Evolutionary conservation across 1,140 invertebrate species (phyloP).

Genomic region (Cyphomyrmex costatus): DNA sequence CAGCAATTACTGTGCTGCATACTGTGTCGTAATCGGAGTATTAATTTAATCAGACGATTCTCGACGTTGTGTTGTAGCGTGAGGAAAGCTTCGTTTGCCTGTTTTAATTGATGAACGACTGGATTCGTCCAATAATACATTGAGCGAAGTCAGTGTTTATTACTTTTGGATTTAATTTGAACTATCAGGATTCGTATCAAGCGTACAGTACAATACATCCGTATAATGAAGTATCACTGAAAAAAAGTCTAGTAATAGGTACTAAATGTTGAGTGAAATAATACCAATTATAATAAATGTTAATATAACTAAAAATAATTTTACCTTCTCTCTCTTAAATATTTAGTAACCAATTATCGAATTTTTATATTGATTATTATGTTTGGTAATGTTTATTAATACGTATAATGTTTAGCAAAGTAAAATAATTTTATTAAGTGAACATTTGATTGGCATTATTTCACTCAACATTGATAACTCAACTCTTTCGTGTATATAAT

Average conservation of each 20-base stretch:
- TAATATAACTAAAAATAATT: too few relatives aligned
- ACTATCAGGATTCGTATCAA: not conserved
- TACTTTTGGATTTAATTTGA: not conserved
- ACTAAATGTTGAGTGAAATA: too few relatives aligned
- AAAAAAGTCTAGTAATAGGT: too few relatives aligned
- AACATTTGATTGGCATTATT: too few relatives aligned
- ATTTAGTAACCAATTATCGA: too few relatives aligned
- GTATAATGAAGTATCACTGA: not conserved
- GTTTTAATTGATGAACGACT: slow-evolving; percentile 4
- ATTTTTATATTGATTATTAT: too few relatives aligned
- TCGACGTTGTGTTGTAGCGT: not conserved
- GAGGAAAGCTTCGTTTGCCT: not conserved
- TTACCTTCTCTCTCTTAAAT: too few relatives aligned
- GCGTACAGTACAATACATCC: not conserved
- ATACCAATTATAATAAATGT: too few relatives aligned
- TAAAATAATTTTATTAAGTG: too few relatives aligned
- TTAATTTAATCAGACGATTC: slow-evolving; percentile 41
- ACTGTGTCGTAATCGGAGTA: slow-evolving; percentile 7
- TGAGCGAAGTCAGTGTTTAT: not conserved
- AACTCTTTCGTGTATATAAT: not conserved
- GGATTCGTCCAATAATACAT: not conserved
- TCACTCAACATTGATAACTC: too few relatives aligned
- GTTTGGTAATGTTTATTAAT: too few relatives aligned
- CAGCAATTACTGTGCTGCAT: not conserved
- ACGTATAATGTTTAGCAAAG: too few relatives aligned